phyloP scores from a whole-genome alignment of 2,888 invertebrate genomes.

The Sarcophaga variegata region DNA sequence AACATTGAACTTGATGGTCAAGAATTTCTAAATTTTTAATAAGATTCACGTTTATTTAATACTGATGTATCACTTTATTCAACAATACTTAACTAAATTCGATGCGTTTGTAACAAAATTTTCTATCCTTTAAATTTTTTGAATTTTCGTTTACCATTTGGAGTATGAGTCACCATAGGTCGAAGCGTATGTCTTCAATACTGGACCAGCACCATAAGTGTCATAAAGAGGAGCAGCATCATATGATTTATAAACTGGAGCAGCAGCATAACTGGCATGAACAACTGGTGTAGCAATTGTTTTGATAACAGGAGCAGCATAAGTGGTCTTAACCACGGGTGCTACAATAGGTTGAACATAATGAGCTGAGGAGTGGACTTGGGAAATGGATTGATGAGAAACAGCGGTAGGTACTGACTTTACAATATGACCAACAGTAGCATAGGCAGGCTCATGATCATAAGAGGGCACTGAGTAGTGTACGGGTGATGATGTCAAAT shows the following conservation, averaged over 20 bases:
- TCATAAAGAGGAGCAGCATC: constrained; percentile 68
- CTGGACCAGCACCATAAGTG: constrained; percentile 31
- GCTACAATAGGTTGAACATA: constrained; percentile 74
- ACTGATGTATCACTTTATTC: background rate
- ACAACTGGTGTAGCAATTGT: constrained; percentile 46
- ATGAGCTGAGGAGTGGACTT: constrained; percentile 82
- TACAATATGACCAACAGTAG: constrained; percentile 78
- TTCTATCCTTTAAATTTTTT: background rate
- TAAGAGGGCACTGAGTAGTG: constrained; percentile 78
- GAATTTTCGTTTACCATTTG: constrained; percentile 13
- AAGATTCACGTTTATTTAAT: too few relatives aligned
- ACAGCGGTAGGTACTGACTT: constrained; percentile 83
- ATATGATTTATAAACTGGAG: constrained; percentile 68
- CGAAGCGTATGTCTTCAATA: constrained; percentile 66
- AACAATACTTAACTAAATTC: background rate
- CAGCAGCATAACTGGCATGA: constrained; percentile 67
- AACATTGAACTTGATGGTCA: fast-evolving
- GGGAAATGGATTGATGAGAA: constrained; percentile 82
- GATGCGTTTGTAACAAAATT: background rate
- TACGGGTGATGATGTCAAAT: constrained; percentile 74
- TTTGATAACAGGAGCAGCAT: constrained; percentile 69
- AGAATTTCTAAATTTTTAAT: too few relatives aligned
- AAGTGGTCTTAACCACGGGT: constrained; percentile 71
- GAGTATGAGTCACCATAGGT: constrained; percentile 70
- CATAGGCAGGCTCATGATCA: constrained; percentile 77